phyloP scores from a whole-genome alignment of 2,113 vertebrate species.

The Podarcis muralis region DNA sequence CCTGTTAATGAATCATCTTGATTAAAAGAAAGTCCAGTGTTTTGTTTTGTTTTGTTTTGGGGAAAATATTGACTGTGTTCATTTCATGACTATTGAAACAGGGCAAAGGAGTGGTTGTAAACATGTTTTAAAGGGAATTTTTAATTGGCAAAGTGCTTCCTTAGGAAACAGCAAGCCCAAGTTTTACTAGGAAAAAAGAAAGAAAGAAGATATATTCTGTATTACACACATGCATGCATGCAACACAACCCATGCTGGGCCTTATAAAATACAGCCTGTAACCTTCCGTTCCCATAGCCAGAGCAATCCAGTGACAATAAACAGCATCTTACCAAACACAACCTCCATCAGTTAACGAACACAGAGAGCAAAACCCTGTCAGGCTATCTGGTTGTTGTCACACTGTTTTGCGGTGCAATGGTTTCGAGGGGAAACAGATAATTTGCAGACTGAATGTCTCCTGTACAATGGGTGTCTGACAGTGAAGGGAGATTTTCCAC shows the following conservation, averaged over 20 bases:
- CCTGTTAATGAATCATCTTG: not conserved
- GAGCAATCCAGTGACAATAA: slow-evolving; percentile 1
- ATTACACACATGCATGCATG: not conserved
- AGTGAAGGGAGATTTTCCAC: slow-evolving; percentile 5
- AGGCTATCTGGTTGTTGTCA: slow-evolving; percentile 5
- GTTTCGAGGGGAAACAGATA: not conserved
- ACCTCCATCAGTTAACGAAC: slow-evolving; percentile 22
- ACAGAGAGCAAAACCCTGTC: not conserved
- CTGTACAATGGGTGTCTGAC: slow-evolving; percentile 9
- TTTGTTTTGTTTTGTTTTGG: slow-evolving; percentile 10
- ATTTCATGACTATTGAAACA: not conserved
- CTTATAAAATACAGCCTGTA: not conserved
- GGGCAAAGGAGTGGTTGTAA: not conserved
- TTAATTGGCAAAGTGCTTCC: slow-evolving; percentile 5
- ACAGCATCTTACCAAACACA: not conserved
- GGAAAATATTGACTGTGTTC: not conserved
- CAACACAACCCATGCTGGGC: not conserved
- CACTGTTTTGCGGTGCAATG: not conserved
- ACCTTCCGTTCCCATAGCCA: not conserved
- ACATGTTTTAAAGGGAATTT: not conserved
- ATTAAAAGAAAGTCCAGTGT: not conserved
- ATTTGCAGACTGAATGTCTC: slow-evolving; percentile 22
- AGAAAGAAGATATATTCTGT: not conserved
- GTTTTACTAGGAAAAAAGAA: slow-evolving; percentile 7
- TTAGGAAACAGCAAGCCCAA: not conserved